Evolutionary conservation across 1,140 invertebrate genomes (phyloP), one percentile per base, ranked within the genome.

Genomic region (Sycobia sp.): DNA sequence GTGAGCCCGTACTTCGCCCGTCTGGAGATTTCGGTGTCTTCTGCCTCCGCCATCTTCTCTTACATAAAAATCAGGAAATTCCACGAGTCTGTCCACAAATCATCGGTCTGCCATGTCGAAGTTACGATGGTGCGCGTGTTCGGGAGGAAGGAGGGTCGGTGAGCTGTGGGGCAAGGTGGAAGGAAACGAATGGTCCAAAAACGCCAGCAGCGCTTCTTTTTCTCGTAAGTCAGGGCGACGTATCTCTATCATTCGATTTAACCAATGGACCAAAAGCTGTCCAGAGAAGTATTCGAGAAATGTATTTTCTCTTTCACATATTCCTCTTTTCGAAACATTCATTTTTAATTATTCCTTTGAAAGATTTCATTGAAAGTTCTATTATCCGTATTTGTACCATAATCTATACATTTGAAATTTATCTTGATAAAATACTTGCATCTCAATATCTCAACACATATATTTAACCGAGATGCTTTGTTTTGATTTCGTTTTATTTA

Each of bases 11-110:
- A 70, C 66, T 69, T 58, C 70, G 71, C 65, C 57, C 59, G 67
- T 47, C 54, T 67, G 70, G 22, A 5, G 23, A 38, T 25, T 53
- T 20, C 18, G n/a, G 29, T 57, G 47, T 57, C 27, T 47, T 29
- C 41, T 11, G 29, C 5, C 29, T 13, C 43, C 9, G 16, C 18
- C 7, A 2, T 8, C 34, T n/a, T 66, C 67, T 73, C 72, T 79
- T 77, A 76, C 76, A 77, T 77, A 79, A 80, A 78, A 79, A 79
- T 79, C 77, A 74, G 70, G 70, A 73, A 76, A 75, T 74, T 73
- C 66, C 56, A 62, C 60, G 69, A 70, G 71, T 69, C 68, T 67
- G 46, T 68, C 66, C 73, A 77, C 74, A 80, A 79, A 79, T 79
- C 76, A 80, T 79, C 76, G 65, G 67, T 70, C 71, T 70, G 77